Percentiles rank a stretch among this genome's conserved stretches.
These are phyloP conservation scores for Serripes groenlandicus DNA, from an alignment of 2,888 invertebrate species.

Conservation along the genomic window DNA sequence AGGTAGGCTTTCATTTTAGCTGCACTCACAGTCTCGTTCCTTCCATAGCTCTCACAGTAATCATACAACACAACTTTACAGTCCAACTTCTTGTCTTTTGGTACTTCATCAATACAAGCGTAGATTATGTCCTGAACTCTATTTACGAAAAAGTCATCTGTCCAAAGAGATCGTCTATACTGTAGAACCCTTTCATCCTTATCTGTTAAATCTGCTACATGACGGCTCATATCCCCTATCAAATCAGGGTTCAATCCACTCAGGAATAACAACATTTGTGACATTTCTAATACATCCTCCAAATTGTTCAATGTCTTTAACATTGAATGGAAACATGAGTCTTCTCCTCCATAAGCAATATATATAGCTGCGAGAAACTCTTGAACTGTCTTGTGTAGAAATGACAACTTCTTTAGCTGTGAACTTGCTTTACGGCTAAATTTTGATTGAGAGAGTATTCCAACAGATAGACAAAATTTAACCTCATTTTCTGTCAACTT, in stretches of 20 bases:
- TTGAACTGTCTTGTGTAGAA: conserved; percentile 34
- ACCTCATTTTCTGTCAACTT: conserved; percentile 13
- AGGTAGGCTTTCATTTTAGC: not conserved
- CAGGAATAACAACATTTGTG: not conserved
- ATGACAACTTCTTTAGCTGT: not conserved
- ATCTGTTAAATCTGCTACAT: not conserved
- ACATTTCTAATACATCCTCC: not conserved
- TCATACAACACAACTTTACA: not conserved
- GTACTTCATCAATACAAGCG: not conserved
- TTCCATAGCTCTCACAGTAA: not conserved
- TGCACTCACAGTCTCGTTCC: not conserved
- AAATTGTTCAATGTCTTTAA: not conserved
- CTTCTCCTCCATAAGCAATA: not conserved
- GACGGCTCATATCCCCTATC: not conserved
- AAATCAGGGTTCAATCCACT: not conserved
- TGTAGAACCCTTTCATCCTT: not conserved
- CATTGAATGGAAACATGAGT: not conserved
- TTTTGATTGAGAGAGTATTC: conserved; percentile 24
- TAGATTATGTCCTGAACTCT: not conserved
- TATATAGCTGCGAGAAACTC: conserved; percentile 25
- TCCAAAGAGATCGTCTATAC: not conserved
- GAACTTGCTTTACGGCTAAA: not conserved
- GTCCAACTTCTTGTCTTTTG: not conserved
- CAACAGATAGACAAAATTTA: conserved; percentile 2
- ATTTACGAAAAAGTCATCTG: not conserved